Percentiles rank a stretch among this genome's conserved stretches.
Evolutionary conservation across 2,113 vertebrate species (phyloP).

Genomic region (Nettapus auritus): DNA sequence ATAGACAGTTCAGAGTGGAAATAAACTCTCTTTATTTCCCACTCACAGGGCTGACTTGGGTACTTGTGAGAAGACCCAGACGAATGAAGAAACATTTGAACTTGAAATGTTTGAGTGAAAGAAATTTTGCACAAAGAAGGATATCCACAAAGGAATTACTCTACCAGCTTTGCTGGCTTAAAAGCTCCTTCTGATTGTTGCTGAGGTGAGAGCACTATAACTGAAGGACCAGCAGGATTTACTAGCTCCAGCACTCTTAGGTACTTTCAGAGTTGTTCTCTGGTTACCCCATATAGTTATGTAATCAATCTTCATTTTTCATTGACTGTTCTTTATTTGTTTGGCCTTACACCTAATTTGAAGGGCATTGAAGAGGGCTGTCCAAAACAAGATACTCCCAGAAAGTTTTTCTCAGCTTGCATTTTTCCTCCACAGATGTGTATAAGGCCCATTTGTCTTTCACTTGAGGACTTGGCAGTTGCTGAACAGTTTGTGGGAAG

Average conservation of each 20-base stretch:
- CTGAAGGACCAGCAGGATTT: not conserved
- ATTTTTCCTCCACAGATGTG: not conserved
- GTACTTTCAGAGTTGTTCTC: not conserved
- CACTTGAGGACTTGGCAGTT: rapidly evolving
- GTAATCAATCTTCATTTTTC: not conserved
- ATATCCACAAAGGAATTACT: not conserved
- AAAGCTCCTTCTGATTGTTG: not conserved
- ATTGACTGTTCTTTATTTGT: not conserved
- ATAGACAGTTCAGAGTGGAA: not conserved
- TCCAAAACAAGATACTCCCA: not conserved
- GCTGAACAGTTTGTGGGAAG: not conserved
- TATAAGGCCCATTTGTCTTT: not conserved
- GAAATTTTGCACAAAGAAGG: not conserved
- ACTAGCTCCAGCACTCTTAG: not conserved
- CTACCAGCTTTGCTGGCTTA: not conserved
- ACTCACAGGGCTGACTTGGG: not conserved
- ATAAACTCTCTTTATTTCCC: not conserved
- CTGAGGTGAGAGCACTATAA: not conserved
- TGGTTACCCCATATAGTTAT: not conserved
- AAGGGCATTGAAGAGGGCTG: not conserved
- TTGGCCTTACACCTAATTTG: not conserved
- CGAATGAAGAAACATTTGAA: not conserved
- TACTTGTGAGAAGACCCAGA: not conserved
- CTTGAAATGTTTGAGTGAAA: not conserved
- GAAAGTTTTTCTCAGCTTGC: not conserved